Evolutionary conservation across 2,797 vertebrate species (phyloP), one percentile per base, ranked within the genome.

Genomic region (Ctenochaetus hawaiiensis): DNA sequence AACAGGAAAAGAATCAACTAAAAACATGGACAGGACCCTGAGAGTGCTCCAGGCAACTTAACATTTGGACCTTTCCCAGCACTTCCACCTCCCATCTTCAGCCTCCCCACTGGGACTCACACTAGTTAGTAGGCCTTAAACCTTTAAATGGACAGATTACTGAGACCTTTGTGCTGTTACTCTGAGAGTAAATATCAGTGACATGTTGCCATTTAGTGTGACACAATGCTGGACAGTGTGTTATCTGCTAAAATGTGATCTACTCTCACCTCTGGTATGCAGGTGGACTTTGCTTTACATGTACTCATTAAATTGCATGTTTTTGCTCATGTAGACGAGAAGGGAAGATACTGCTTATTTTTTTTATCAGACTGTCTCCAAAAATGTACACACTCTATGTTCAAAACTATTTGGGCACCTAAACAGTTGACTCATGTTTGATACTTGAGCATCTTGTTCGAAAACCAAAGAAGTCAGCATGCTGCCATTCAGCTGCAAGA

Each of bases 1-100:
- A 88, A 86, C 89, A 89, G 87, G 85, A 88, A 89, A 61, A 5
- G 70, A 75, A 84, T 87, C 56, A 80, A 70, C 73, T 58, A 58
- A 22, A 84, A 80, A 78, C 71, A 73, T 14, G 41, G 67, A 56
- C 51, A 14, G 57, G 72, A 60, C 67, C 74, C 76, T 75, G 17
- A 12, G 62, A 84, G 52, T 22, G 77, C 81, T 89, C 16, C 72
- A 67, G 78, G 78, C 82, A 6, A 75, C 54, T 67, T 86, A 83
- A 85, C 84, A 67, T 22, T 52, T 1, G 70, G 78, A 83, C 80
- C 70, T 89, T 88, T 87, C 85, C 87, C 83, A 87, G 83, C 62
- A 64, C 64, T 81, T 72, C 60, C 51, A 30, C 67, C 43, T 67
- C 67, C 37, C 34, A 68, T 77, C 72, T 76, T 17, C 66, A 62